Percentiles rank a stretch among this genome's conserved stretches.
Conservation (phyloP, 1,140 invertebrate species). For the Limonius californicus region DNA sequence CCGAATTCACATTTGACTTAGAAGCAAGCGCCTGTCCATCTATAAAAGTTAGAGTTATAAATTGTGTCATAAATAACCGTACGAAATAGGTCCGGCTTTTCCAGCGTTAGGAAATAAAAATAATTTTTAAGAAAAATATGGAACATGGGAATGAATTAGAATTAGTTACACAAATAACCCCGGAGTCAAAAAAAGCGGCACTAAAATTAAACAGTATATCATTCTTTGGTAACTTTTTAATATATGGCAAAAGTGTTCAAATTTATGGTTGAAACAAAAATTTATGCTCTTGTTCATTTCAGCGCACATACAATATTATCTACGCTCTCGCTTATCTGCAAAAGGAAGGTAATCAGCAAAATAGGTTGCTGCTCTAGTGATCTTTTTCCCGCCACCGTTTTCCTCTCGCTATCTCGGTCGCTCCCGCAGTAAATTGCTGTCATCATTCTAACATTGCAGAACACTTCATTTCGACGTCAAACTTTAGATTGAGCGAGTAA, state of each 20-base stretch:
- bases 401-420: constrained; percentile 8
- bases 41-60: background rate
- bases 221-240: constrained; percentile 14
- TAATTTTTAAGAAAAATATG: background rate
- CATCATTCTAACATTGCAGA: constrained; percentile 34
- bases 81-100: background rate
- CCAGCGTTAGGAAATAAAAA: background rate
- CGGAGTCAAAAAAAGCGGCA: constrained; percentile 4
- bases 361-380: background rate
- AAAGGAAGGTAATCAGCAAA: constrained; percentile 1
- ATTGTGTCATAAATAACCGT: background rate
- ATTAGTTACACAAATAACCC: constrained; percentile 11
- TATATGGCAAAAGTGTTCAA: constrained; percentile 14
- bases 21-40: too few relatives aligned
- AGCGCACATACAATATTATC: constrained; percentile 8
- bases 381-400: background rate
- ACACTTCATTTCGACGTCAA: constrained; percentile 36
- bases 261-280: constrained; percentile 10
- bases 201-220: constrained; percentile 12
- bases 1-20: too few relatives aligned
- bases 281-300: constrained; percentile 12
- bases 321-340: constrained; percentile 11
- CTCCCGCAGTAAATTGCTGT: constrained; percentile 30
- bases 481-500: constrained; percentile 33
- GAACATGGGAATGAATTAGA: background rate